These are phyloP conservation scores for Chlorodrepanis virens DNA, from an alignment of 2,113 vertebrate species.

Conservation along the genomic window DNA sequence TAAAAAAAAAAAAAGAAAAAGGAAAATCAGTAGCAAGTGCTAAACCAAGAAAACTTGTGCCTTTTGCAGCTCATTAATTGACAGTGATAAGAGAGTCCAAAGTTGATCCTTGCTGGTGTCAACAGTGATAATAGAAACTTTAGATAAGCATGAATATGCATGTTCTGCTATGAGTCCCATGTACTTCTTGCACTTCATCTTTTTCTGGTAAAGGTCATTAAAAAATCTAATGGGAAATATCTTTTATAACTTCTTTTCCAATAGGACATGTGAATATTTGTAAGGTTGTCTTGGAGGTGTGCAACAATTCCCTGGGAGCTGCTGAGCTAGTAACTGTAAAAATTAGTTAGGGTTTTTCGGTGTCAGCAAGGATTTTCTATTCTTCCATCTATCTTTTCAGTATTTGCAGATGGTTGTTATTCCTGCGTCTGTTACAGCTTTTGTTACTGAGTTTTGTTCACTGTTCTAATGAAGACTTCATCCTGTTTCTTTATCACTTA, in stretches of 20 bases:
- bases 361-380: not conserved
- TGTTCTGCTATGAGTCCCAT: not conserved
- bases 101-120: not conserved
- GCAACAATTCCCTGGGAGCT: not conserved
- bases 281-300: not conserved
- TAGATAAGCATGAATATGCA: not conserved
- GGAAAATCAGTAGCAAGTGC: not conserved
- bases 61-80: not conserved
- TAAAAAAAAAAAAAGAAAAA: not conserved
- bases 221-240: not conserved
- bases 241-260: not conserved
- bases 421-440: not conserved
- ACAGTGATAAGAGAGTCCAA: not conserved
- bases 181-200: not conserved
- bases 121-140: not conserved
- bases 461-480: not conserved
- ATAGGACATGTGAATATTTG: rapidly evolving
- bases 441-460: not conserved
- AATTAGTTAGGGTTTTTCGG: not conserved
- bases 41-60: not conserved
- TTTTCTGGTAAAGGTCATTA: not conserved
- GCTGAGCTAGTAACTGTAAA: not conserved
- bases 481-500: not conserved
- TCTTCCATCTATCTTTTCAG: not conserved
- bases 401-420: not conserved